Conservation (phyloP, 2,113 vertebrate genomes). For the Pelvicachromis taeniatus region DNA sequence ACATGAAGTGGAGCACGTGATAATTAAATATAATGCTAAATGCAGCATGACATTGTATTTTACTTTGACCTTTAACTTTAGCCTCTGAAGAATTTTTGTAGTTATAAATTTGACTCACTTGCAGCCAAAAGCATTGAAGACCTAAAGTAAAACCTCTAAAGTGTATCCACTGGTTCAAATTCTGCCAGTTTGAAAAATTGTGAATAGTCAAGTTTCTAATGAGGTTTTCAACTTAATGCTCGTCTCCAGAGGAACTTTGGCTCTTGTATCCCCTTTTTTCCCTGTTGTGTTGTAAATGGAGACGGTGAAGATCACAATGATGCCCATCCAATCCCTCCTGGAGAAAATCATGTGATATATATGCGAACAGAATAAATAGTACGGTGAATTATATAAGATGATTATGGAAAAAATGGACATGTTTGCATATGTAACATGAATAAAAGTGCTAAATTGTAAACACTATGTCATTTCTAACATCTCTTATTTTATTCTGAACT, state of each 20-base stretch:
- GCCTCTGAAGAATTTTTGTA: rapidly evolving
- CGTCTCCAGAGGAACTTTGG: rapidly evolving
- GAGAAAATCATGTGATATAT: not conserved
- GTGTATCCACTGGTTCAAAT: not conserved
- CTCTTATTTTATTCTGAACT: not conserved
- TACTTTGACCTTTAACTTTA: not conserved
- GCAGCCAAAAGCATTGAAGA: not conserved
- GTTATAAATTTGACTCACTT: rapidly evolving
- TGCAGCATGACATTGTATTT: no score
- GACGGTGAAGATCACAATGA: not conserved
- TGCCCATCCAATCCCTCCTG: not conserved
- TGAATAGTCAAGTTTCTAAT: rapidly evolving
- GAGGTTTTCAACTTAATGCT: not conserved
- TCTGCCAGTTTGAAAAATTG: rapidly evolving
- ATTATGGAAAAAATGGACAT: not conserved
- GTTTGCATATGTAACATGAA: not conserved
- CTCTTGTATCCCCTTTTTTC: rapidly evolving
- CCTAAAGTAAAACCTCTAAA: rapidly evolving
- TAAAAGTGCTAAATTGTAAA: not conserved
- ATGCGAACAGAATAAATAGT: not conserved
- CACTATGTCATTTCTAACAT: not conserved
- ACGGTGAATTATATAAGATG: rapidly evolving
- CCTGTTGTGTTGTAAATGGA: not conserved
- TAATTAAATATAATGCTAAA: not conserved
- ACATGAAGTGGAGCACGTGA: not conserved